phyloP scores from a whole-genome alignment of 2,797 vertebrate species.

The Cuniculus paca region DNA sequence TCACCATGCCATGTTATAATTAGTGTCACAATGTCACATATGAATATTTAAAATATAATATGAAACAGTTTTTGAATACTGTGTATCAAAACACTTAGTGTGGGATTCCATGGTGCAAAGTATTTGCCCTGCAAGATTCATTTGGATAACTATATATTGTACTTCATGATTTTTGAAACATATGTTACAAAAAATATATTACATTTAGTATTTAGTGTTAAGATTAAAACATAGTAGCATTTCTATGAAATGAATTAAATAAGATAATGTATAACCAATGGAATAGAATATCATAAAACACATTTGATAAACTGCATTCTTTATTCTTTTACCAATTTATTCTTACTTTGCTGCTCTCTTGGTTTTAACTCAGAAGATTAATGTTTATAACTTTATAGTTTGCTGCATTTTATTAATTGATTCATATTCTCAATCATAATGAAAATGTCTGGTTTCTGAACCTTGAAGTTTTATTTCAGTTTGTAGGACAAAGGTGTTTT shows the following conservation, averaged over 20 bases:
- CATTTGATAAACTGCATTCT: not conserved
- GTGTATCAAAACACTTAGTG: not conserved
- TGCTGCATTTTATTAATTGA: slow-evolving; percentile 76
- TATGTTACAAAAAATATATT: not conserved
- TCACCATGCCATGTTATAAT: not conserved
- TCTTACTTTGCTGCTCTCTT: slow-evolving; percentile 23
- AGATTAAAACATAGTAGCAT: not conserved
- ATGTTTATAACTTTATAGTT: slow-evolving; percentile 76
- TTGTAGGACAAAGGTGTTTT: slow-evolving; percentile 72
- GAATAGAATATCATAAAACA: not conserved
- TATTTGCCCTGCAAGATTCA: not conserved
- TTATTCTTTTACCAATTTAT: slow-evolving; percentile 64
- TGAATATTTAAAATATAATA: not conserved
- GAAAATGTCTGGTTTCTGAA: slow-evolving; percentile 68
- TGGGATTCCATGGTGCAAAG: not conserved
- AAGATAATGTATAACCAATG: not conserved
- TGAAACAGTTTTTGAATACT: not conserved
- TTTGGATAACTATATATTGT: not conserved
- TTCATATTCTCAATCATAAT: slow-evolving; percentile 73
- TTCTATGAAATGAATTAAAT: not conserved
- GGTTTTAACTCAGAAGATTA: slow-evolving; percentile 72
- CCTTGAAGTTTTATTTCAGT: slow-evolving; percentile 77
- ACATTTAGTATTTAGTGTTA: not conserved
- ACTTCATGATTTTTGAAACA: slow-evolving; percentile 9
- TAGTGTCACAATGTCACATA: not conserved